Evolutionary conservation across 2,797 vertebrate species (phyloP).

Genomic region (Coilia nasus): DNA sequence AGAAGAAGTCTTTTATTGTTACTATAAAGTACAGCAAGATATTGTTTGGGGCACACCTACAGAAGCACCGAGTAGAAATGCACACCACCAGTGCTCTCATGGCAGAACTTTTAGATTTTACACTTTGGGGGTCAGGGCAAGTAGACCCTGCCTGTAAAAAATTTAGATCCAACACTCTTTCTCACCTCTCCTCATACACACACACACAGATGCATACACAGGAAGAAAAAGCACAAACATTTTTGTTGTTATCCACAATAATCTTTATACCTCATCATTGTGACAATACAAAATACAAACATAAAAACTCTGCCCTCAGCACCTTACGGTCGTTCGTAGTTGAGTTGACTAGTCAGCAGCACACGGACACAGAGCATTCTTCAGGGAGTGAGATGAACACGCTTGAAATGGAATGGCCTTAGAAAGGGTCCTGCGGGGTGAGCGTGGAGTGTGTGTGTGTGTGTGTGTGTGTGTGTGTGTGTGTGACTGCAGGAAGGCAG

Average conservation of each 20-base stretch:
- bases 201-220: background rate
- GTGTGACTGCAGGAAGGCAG: background rate
- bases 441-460: background rate
- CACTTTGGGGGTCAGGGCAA: too few relatives aligned
- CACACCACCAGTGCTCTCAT: too few relatives aligned
- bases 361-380: background rate
- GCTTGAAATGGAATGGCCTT: background rate
- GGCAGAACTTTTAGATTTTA: too few relatives aligned
- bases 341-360: background rate
- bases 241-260: slow-evolving; percentile 54
- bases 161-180: too few relatives aligned
- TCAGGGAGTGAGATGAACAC: slow-evolving; percentile 12
- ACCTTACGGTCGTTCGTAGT: background rate
- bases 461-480: background rate
- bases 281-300: slow-evolving; percentile 60
- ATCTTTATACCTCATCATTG: slow-evolving; percentile 69
- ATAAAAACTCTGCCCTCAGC: slow-evolving; percentile 62
- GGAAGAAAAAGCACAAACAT: background rate
- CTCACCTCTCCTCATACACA: background rate
- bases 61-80: too few relatives aligned
- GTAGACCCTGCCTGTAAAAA: too few relatives aligned
- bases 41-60: too few relatives aligned
- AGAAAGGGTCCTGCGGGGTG: background rate
- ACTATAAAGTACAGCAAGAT: too few relatives aligned
- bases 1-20: too few relatives aligned